Conservation (phyloP, 2,888 invertebrate genomes). For the Drosophila maculinotata region DNA sequence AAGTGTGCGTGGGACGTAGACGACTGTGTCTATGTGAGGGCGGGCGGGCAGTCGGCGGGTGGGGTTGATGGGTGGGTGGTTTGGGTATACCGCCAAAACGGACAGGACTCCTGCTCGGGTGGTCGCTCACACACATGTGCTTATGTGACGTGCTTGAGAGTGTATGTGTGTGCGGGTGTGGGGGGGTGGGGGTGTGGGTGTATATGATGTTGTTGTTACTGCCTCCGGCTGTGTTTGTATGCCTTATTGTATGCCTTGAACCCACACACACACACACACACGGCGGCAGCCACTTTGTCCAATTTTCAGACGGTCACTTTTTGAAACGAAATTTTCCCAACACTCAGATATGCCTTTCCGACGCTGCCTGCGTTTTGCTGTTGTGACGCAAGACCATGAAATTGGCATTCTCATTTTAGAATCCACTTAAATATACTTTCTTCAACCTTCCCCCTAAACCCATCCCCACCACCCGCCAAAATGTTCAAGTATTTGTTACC, state of each 20-base stretch:
- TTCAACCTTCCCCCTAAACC: no score
- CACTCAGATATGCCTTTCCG: slow-evolving; percentile 47
- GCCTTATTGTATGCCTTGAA: slow-evolving; percentile 80
- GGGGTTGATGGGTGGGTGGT: slow-evolving; percentile 46
- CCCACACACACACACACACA: slow-evolving; percentile 39
- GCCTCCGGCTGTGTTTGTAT: slow-evolving; percentile 67
- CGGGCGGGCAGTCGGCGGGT: slow-evolving; percentile 41
- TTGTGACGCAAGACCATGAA: slow-evolving; percentile 80
- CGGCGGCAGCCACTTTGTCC: slow-evolving; percentile 74
- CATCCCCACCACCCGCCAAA: slow-evolving; percentile 8
- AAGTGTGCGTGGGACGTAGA: slow-evolving; percentile 66
- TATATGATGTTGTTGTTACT: slow-evolving; percentile 54
- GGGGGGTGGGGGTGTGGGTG: slow-evolving; percentile 16
- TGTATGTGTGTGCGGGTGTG: slow-evolving; percentile 20
- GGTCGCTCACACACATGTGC: slow-evolving; percentile 61
- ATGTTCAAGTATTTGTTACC: slow-evolving; percentile 29
- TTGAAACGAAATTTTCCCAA: slow-evolving; percentile 71
- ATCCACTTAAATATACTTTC: slow-evolving; percentile 74
- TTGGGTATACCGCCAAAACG: slow-evolving; percentile 69
- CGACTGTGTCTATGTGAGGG: slow-evolving; percentile 49
- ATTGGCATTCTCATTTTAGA: slow-evolving; percentile 79
- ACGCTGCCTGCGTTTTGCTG: slow-evolving; percentile 55
- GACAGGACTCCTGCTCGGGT: slow-evolving; percentile 66
- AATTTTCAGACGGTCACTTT: slow-evolving; percentile 80
- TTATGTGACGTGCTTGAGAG: slow-evolving; percentile 51